Conservation (phyloP, 2,113 vertebrate genomes). For the Thymallus thymallus region DNA sequence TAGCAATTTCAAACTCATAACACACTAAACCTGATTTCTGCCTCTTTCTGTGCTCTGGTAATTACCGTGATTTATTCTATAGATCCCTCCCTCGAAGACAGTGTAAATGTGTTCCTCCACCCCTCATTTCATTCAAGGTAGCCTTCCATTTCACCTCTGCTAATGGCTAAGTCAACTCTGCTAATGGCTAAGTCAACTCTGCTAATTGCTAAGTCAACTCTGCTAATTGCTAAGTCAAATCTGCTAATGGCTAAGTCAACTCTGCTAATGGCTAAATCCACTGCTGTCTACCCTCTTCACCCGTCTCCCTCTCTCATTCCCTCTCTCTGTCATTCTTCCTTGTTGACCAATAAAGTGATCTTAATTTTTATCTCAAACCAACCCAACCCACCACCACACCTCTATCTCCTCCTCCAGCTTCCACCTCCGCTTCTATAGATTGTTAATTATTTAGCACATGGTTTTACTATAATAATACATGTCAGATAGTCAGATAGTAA, state of each 20-base stretch:
- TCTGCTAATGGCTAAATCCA: conserved; percentile 18
- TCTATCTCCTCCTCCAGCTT: background rate
- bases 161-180: conserved; percentile 37
- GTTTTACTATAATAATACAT: too few species aligned
- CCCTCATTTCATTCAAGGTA: conserved; percentile 62
- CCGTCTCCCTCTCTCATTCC: background rate
- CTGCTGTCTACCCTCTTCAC: background rate
- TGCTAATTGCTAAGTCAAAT: conserved; percentile 17
- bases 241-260: conserved; percentile 45
- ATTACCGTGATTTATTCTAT: conserved; percentile 69
- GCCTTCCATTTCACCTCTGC: conserved; percentile 54
- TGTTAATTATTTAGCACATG: too few species aligned
- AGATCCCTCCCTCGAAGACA: conserved; percentile 45
- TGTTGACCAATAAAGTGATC: too few species aligned
- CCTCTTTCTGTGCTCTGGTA: conserved; percentile 51
- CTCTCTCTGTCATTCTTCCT: background rate
- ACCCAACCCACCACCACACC: background rate
- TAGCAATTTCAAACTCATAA: background rate
- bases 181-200: conserved; percentile 22
- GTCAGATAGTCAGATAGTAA: too few species aligned
- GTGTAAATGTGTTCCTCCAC: conserved; percentile 60
- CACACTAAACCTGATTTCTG: conserved; percentile 57
- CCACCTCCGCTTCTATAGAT: too few species aligned
- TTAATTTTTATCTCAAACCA: too few species aligned
- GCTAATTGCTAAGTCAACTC: conserved; percentile 20